Evolutionary conservation across 2,797 vertebrate species (phyloP).

Genomic region (Microctenopoma lineatum): DNA sequence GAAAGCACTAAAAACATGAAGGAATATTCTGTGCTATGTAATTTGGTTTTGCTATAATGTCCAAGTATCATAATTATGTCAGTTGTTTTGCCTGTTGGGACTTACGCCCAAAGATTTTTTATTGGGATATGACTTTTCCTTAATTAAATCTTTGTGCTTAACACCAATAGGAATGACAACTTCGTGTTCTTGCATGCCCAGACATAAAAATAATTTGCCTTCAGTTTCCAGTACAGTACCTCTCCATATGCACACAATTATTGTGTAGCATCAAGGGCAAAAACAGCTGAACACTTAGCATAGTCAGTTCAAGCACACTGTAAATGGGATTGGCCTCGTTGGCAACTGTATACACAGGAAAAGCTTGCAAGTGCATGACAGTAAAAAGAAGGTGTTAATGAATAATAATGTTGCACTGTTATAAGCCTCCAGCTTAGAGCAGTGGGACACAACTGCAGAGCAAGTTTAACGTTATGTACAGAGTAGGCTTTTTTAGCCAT

Average conservation of each 20-base stretch:
- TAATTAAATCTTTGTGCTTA: conserved; percentile 1
- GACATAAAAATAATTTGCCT: neutral
- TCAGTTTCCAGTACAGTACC: neutral
- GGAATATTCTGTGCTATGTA: neutral
- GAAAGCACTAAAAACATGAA: conserved; percentile 38
- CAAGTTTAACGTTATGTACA: neutral
- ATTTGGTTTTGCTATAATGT: conserved; percentile 11
- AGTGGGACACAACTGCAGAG: conserved; percentile 3
- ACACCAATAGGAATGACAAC: neutral
- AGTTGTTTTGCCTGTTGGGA: conserved; percentile 1
- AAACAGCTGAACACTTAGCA: neutral
- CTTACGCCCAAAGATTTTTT: no score
- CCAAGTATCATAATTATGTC: conserved; percentile 13
- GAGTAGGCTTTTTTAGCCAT: neutral
- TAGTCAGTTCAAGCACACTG: neutral
- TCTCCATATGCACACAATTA: neutral
- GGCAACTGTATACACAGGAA: conserved; percentile 16
- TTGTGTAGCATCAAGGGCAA: neutral
- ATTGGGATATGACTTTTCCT: neutral
- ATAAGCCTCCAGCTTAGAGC: neutral
- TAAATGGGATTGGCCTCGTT: neutral
- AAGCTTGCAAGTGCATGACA: neutral
- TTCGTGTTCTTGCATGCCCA: neutral
- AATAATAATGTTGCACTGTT: neutral
- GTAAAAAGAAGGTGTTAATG: conserved; percentile 14